Conservation (phyloP, 2,888 invertebrate species). For the Eupithecia subfuscata region DNA sequence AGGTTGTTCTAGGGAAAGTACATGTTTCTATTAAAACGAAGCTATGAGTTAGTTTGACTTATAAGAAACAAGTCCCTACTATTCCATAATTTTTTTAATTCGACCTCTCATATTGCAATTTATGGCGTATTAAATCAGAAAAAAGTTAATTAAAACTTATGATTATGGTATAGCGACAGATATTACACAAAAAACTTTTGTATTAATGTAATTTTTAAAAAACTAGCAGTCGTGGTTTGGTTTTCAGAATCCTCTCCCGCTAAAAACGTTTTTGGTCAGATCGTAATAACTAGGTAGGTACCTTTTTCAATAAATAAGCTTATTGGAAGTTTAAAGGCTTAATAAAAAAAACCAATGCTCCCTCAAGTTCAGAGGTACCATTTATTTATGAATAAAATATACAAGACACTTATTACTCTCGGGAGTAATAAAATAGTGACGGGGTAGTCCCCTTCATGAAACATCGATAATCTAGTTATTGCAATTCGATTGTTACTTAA, state of each 20-base stretch:
- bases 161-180: no score
- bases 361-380: background rate
- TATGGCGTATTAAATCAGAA: background rate
- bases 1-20: no score
- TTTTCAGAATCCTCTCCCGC: no score
- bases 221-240: no score
- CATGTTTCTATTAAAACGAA: no score
- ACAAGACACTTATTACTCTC: conserved; percentile 10
- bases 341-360: background rate
- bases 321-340: background rate
- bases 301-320: background rate
- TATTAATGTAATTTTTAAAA: no score
- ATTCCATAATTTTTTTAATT: no score
- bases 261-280: no score
- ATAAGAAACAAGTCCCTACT: no score
- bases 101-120: background rate
- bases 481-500: conserved; percentile 13
- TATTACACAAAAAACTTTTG: no score
- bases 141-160: no score
- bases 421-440: conserved; percentile 28
- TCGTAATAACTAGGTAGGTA: background rate
- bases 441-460: conserved; percentile 18
- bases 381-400: background rate
- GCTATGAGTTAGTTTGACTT: no score
- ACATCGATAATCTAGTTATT: conserved; percentile 22